Percentiles rank a stretch among this genome's conserved stretches.
phyloP scores from a whole-genome alignment of 2,888 invertebrate genomes.

The Lepidocyrtinus sp. region DNA sequence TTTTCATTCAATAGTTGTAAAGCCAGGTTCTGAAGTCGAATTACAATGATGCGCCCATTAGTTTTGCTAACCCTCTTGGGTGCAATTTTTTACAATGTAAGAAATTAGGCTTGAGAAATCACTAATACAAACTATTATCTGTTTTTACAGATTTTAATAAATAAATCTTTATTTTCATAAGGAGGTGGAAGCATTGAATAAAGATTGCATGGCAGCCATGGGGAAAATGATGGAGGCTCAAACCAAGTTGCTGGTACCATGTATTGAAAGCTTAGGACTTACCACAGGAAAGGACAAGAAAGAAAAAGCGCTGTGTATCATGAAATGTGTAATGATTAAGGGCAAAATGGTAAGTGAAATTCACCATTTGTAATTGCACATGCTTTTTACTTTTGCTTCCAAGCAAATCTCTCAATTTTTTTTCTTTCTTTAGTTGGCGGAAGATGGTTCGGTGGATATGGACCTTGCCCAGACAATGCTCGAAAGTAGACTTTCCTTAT shows the following conservation, averaged over 20 bases:
- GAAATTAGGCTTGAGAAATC: background rate
- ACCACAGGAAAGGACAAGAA: constrained; percentile 40
- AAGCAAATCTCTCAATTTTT: background rate
- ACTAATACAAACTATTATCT: background rate
- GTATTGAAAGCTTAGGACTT: constrained; percentile 51
- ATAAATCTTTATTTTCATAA: background rate
- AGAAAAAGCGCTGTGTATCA: constrained; percentile 55
- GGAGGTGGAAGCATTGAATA: constrained; percentile 33
- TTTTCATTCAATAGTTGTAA: background rate
- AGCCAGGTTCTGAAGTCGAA: too few relatives aligned
- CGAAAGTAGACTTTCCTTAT: constrained; percentile 5
- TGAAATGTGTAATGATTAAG: constrained; percentile 55
- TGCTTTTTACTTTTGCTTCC: background rate
- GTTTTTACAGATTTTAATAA: background rate
- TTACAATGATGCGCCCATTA: background rate
- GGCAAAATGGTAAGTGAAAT: constrained; percentile 52
- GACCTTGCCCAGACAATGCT: constrained; percentile 42
- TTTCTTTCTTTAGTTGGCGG: constrained; percentile 24
- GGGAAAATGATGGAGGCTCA: constrained; percentile 43
- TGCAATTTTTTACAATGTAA: background rate
- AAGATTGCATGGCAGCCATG: constrained; percentile 45
- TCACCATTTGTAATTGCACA: too few relatives aligned
- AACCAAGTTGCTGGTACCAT: constrained; percentile 54
- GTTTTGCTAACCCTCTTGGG: background rate
- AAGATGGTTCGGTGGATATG: constrained; percentile 43